Evolutionary conservation across 1,140 invertebrate genomes (phyloP).

Genomic region (Neodiprion pinetum): DNA sequence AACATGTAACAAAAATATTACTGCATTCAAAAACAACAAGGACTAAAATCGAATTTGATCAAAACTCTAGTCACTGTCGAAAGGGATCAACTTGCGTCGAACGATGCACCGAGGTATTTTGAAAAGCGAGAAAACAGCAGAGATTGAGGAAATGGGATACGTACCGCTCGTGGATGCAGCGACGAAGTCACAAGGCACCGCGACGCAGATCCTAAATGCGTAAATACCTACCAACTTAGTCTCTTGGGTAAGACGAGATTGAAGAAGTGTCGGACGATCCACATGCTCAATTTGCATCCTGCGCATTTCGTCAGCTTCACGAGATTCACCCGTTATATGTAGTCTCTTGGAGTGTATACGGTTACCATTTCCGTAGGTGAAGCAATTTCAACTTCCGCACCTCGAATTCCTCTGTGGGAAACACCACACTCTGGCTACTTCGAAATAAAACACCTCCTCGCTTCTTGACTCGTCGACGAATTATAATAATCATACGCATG

Average conservation of each 20-base stretch:
- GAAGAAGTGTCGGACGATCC: slow-evolving; percentile 4
- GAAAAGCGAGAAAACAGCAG: too few relatives aligned
- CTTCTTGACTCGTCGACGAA: slow-evolving; percentile 4
- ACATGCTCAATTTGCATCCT: slow-evolving; percentile 2
- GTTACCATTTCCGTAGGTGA: slow-evolving; percentile 7
- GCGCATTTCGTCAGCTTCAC: slow-evolving; percentile 4
- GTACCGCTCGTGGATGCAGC: too few relatives aligned
- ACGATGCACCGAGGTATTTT: too few relatives aligned
- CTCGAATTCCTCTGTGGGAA: slow-evolving; percentile 6
- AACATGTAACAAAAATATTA: too few relatives aligned
- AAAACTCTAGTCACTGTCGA: too few relatives aligned
- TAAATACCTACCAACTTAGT: too few relatives aligned
- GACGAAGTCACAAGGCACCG: too few relatives aligned
- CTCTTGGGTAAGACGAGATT: neutral
- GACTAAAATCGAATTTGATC: too few relatives aligned
- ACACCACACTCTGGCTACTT: neutral
- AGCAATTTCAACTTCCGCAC: slow-evolving; percentile 1
- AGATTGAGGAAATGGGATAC: too few relatives aligned
- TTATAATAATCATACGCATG: neutral
- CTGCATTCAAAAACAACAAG: too few relatives aligned
- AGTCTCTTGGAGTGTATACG: neutral
- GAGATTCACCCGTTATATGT: neutral
- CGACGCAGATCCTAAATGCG: neutral
- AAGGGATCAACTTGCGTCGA: too few relatives aligned
- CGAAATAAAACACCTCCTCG: neutral